Base-by-base conservation (phyloP, 2,113 vertebrate species). In the Ascaphus truei region DNA sequence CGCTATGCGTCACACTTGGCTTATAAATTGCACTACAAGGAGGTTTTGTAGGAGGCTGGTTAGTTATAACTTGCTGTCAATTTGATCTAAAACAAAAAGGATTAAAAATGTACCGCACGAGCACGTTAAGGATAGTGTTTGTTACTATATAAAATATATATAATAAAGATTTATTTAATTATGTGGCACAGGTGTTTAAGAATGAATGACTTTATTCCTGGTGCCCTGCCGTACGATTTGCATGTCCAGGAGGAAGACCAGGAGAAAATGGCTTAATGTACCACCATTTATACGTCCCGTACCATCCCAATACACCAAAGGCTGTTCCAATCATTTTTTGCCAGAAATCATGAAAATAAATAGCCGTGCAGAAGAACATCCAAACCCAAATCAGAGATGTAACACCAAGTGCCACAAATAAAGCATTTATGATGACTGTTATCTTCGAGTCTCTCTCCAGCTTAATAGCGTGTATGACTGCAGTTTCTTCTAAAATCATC, bases 341-440 rank as follows among this genome's bases (percentile, higher is more conserved):
- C 18, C 73, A 81, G 1, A 82, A 61, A 57, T 93, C 61, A 6
- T 99, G 97, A 81, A 99, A 99, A 77, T 99, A 99, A 20, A 99
- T 31, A 0, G 95, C 92, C 1, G 97, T 99, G 63, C 88, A 96
- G 5, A 81, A 67, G 51, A 99, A 96, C 97, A 99, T 99, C 84
- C 84, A 93, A 60, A 96, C 60, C 96, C 97, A 99, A 2, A 96
- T 71, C 6, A 78, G 0, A 2, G 87, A 68, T 22, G 98, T 80
- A 10, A 77, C 58, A 60, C 94, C 94, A 73, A 99, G 80, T 13
- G 89, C 87, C 4, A 98, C 73, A 0, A 93, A 92, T 23, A 98
- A 80, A 18, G 65, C 3, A 20, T 87, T 82, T 52, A 95, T 73
- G 16, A 88, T 37, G 0, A 10, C 10, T 1, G 50, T 80, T 20